A percentile compares a stretch with the other conserved stretches of the same genome.
Conservation (phyloP, 2,888 invertebrate genomes). For the Neoaliturus tenellus region DNA sequence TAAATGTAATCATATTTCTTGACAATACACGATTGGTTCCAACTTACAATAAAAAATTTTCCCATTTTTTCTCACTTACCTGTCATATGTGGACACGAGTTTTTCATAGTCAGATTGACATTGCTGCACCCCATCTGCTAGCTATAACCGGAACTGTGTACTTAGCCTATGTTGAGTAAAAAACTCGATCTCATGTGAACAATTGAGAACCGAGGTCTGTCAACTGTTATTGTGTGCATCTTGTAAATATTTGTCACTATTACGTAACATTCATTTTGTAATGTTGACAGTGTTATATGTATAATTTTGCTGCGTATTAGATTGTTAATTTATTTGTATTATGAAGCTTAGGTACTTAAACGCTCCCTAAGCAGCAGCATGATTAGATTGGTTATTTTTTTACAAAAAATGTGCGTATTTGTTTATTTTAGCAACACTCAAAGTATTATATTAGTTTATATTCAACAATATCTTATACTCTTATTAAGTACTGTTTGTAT, state of each 20-base stretch:
- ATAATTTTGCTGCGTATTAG: slow-evolving; percentile 45
- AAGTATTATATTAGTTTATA: no score
- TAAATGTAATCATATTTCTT: no score
- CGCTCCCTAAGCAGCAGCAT: slow-evolving; percentile 30
- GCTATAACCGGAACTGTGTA: slow-evolving; percentile 8
- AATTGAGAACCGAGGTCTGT: neutral
- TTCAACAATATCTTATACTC: no score
- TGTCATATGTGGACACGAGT: neutral
- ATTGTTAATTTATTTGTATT: slow-evolving; percentile 42
- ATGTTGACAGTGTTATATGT: slow-evolving; percentile 38
- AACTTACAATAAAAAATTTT: no score
- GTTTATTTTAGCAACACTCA: slow-evolving; percentile 1
- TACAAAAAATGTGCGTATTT: neutral
- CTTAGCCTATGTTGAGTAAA: neutral
- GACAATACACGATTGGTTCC: no score
- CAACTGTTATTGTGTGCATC: neutral
- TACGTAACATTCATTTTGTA: slow-evolving; percentile 33
- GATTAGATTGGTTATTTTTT: slow-evolving; percentile 5
- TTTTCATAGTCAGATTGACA: slow-evolving; percentile 5
- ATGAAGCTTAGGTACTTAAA: slow-evolving; percentile 46
- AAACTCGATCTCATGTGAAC: slow-evolving; percentile 2
- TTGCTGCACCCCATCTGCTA: neutral
- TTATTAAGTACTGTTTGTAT: no score
- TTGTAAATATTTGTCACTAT: slow-evolving; percentile 42
- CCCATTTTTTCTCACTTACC: neutral